A percentile compares a stretch with the other conserved stretches of the same genome.
These are phyloP conservation scores for Girardinichthys multiradiatus DNA, from an alignment of 2,113 vertebrate species.

Conservation along the genomic window DNA sequence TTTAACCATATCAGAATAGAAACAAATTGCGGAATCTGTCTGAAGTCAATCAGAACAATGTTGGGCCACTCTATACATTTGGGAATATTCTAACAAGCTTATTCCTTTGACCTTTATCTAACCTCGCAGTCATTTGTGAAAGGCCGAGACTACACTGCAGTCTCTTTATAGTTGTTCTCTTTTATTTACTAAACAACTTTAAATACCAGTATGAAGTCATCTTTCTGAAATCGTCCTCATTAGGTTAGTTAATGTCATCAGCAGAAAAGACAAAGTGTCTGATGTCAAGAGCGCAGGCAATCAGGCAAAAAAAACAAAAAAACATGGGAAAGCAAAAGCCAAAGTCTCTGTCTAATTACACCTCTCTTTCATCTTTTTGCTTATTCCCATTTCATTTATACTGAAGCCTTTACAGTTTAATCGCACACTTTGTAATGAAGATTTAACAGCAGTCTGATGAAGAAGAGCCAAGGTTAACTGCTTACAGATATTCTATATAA, in stretches of 20 bases:
- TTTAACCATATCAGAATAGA: conserved; percentile 52
- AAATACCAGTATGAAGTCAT: conserved; percentile 15
- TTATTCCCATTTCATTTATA: conserved; percentile 29
- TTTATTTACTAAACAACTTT: conserved; percentile 16
- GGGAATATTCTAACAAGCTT: conserved; percentile 44
- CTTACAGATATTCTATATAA: conserved; percentile 16
- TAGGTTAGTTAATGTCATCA: conserved; percentile 27
- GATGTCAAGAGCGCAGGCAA: conserved; percentile 21
- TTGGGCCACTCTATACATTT: conserved; percentile 12
- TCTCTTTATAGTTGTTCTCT: not conserved
- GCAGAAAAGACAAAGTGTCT: conserved; percentile 13
- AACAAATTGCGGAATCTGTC: conserved; percentile 36
- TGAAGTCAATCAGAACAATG: conserved; percentile 52
- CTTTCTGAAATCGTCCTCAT: conserved; percentile 21
- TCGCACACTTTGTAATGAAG: conserved; percentile 15
- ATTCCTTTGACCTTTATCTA: conserved; percentile 56
- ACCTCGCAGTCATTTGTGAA: conserved; percentile 39
- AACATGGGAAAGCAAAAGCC: conserved; percentile 4
- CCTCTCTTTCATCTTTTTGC: conserved; percentile 25
- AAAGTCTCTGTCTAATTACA: conserved; percentile 14
- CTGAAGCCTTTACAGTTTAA: conserved; percentile 10
- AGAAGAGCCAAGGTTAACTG: conserved; percentile 33
- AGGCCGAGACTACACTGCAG: conserved; percentile 2
- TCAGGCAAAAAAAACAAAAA: conserved; percentile 23
- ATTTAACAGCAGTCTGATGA: conserved; percentile 21